Evolutionary conservation across 1,140 invertebrate genomes (phyloP).

Genomic region (Brachionus plicatilis): DNA sequence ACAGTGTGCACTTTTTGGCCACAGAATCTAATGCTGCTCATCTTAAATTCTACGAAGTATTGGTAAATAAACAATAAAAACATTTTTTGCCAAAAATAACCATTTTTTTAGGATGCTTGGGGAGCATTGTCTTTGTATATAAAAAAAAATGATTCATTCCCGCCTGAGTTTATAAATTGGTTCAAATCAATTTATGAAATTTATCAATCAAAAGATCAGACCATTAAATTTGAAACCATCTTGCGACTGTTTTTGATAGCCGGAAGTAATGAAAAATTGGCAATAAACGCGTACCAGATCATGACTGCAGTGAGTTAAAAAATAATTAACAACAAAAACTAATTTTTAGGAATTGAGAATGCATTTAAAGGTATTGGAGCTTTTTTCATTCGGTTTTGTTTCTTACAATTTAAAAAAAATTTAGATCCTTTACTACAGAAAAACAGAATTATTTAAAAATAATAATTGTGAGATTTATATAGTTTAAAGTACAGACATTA

Average conservation of each 20-base stretch:
- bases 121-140: conserved; percentile 10
- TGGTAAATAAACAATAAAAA: background rate
- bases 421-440: no score
- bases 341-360: no score
- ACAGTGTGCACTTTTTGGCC: background rate
- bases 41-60: conserved; percentile 31
- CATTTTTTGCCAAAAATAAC: background rate
- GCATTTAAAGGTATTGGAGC: no score
- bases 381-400: no score
- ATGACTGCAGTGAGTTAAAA: conserved; percentile 8
- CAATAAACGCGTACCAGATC: background rate
- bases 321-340: background rate
- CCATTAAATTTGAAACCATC: background rate
- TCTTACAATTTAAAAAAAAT: no score
- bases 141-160: conserved; percentile 6
- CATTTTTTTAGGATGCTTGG: conserved; percentile 24
- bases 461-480: no score
- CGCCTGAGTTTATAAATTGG: conserved; percentile 2
- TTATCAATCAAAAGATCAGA: background rate
- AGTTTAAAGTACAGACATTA: no score
- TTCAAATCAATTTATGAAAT: conserved; percentile 24
- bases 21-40: conserved; percentile 15
- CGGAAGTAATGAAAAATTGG: background rate
- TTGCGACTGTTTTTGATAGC: background rate
- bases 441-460: no score